Evolutionary conservation across 2,888 invertebrate genomes (phyloP).

Genomic region (Diaperis boleti): DNA sequence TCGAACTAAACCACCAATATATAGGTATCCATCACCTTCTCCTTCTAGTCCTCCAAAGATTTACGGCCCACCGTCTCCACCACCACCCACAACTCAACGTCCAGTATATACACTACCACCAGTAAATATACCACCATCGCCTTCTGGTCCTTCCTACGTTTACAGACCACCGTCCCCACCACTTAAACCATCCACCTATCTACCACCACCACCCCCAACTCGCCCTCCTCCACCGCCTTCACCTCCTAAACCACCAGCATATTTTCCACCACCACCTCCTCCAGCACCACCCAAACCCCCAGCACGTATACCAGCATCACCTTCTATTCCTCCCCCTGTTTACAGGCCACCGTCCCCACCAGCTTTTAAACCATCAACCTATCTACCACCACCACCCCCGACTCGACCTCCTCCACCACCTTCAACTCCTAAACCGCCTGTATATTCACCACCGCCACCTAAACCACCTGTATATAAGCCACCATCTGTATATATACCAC

Average conservation of each 20-base stretch:
- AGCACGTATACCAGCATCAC: conserved; percentile 3
- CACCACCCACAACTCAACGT: too few species aligned
- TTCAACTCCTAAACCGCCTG: conserved; percentile 2
- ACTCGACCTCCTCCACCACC: not conserved
- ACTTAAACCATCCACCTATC: not conserved
- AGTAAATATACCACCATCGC: not conserved
- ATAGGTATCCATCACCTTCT: too few species aligned
- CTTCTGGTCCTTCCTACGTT: too few species aligned
- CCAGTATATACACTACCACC: not conserved
- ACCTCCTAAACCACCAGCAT: conserved; percentile 3
- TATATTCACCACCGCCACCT: not conserved
- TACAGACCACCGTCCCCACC: not conserved
- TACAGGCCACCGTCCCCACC: conserved; percentile 15
- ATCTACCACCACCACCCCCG: not conserved
- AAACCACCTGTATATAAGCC: conserved; percentile 14
- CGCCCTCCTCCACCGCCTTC: not conserved
- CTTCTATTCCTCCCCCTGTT: not conserved
- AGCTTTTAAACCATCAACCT: not conserved
- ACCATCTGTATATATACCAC: conserved; percentile 21
- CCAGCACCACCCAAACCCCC: conserved; percentile 5
- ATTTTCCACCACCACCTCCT: conserved; percentile 14
- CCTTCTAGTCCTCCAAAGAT: too few species aligned
- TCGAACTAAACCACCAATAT: not conserved
- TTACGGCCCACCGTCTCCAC: not conserved
- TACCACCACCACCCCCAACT: conserved; percentile 1